Conservation (phyloP, 2,888 invertebrate species). For the Taphrorychus bicolor region DNA sequence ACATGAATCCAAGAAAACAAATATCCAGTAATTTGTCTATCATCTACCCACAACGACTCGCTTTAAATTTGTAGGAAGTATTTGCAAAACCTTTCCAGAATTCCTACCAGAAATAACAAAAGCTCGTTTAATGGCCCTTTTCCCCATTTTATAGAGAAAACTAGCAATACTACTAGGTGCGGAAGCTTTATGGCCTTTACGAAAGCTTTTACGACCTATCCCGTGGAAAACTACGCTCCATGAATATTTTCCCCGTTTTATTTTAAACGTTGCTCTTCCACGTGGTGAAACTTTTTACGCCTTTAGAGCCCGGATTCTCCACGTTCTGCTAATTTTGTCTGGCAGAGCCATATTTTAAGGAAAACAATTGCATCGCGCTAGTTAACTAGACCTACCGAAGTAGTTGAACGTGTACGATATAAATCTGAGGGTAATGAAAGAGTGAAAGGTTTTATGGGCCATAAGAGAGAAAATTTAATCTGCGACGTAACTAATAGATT, state of each 20-base stretch:
- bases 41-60: too few relatives aligned
- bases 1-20: too few relatives aligned
- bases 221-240: constrained; percentile 41
- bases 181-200: constrained; percentile 45
- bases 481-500: neutral
- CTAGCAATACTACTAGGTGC: constrained; percentile 20
- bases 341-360: neutral
- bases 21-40: too few relatives aligned
- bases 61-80: neutral
- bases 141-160: constrained; percentile 20
- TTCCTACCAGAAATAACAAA: neutral
- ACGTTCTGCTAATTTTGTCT: neutral
- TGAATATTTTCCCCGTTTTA: constrained; percentile 8
- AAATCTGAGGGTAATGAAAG: too few relatives aligned
- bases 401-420: too few relatives aligned
- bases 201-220: constrained; percentile 41
- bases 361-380: too few relatives aligned
- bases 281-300: constrained; percentile 27
- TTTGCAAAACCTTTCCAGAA: neutral
- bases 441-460: constrained; percentile 53
- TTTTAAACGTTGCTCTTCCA: constrained; percentile 7
- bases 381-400: too few relatives aligned
- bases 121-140: constrained; percentile 7
- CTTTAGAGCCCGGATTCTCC: neutral
- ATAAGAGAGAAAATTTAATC: constrained; percentile 35